Base-by-base conservation (phyloP, 2,888 invertebrate species). In the Nymphalis polychloros region DNA sequence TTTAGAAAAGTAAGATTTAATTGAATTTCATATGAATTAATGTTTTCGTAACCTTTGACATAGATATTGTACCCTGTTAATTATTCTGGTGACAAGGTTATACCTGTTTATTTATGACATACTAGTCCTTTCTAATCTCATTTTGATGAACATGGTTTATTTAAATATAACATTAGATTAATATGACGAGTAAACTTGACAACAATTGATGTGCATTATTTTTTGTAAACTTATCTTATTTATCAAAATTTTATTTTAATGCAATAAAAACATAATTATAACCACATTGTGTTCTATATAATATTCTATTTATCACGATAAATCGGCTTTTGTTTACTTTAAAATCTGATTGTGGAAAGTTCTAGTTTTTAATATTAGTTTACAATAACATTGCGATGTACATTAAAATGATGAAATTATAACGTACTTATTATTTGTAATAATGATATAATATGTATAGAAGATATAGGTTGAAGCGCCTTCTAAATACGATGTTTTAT, bases 401-500 rank as follows among this genome's bases (percentile, higher is more conserved):
- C 67, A 61, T 62, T 49, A 57, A 49, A 62, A 57, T 55, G 6
- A 60, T 57, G 41, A 13, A 41, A 61, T 7, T 67, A n/a, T n/a
- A 49, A 20, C 23, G 68, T 71, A 68, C 71, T 71, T 68, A 69
- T 63, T 57, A 46, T 63, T 64, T 65, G 49, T 64, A 50, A 61
- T 55, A 41, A 50, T 67, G 20, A 47, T 27, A 20, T 20, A 48
- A 49, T 52, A 63, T n/a, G 19, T 41, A 19, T 57, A 57, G 57
- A 27, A 49, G 60, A 66, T 59, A 68, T 72, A 23, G 60, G 57
- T 64, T 66, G 20, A 72, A 68, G 61, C 70, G 70, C 68, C 72
- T 70, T 71, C 68, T 57, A 50, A 67, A 63, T 65, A 68, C 48
- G 57, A 67, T 71, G 61, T 71, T 55, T 64, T 66, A 55, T 68